phyloP scores from a whole-genome alignment of 1,140 invertebrate genomes.

The Chlorops oryzae region DNA sequence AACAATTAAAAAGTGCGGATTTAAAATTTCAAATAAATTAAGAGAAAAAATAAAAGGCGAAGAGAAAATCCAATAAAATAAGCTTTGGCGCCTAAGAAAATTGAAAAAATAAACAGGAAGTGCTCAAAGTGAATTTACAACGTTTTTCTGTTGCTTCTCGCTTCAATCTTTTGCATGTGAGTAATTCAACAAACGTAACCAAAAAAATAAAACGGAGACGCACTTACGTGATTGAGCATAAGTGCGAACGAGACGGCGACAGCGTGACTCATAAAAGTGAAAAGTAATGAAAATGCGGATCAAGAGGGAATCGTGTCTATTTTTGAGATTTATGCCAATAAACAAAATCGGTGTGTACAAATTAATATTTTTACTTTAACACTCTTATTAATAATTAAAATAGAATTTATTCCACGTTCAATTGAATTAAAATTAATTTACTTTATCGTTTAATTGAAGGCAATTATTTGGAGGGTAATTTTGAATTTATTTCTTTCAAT shows the following conservation, averaged over 20 bases:
- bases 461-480: too few relatives aligned
- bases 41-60: too few relatives aligned
- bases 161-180: too few relatives aligned
- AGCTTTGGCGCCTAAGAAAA: too few relatives aligned
- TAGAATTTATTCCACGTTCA: background rate
- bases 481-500: background rate
- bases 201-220: conserved; percentile 35
- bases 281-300: conserved; percentile 59
- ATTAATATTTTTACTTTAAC: background rate
- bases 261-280: conserved; percentile 48
- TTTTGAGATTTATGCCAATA: conserved; percentile 55
- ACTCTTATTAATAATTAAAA: background rate
- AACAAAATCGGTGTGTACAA: conserved; percentile 52
- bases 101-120: too few relatives aligned
- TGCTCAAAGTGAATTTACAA: too few relatives aligned
- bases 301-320: conserved; percentile 59
- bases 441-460: too few relatives aligned
- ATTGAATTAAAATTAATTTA: too few relatives aligned
- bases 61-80: too few relatives aligned
- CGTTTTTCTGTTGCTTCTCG: too few relatives aligned
- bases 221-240: conserved; percentile 39
- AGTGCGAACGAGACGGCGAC: conserved; percentile 41
- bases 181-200: conserved; percentile 13
- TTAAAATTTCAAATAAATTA: too few relatives aligned
- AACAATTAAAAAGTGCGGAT: too few relatives aligned